Base-by-base conservation (phyloP, 2,113 vertebrate genomes). In the Semicossyphus pulcher region DNA sequence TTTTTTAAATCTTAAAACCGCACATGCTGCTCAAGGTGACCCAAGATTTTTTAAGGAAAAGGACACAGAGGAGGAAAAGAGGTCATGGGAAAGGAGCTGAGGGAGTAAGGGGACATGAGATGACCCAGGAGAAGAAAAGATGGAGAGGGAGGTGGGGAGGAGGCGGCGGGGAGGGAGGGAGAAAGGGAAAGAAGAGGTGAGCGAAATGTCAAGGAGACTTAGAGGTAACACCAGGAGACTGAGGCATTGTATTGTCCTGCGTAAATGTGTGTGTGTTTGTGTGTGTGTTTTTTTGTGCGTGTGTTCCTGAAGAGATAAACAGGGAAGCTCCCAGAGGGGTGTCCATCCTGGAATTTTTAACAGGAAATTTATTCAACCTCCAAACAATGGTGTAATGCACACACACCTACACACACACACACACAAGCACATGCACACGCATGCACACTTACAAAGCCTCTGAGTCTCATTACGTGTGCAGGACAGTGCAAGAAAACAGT, bases 261-360 rank as follows among this genome's bases (percentile, higher is more conserved):
- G 29, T 39, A 21, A 42, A 14, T 51, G 47, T 62, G 44, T 25
- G 31, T 31, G 53, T 37, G 64, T 45, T 54, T 36, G 16, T 29
- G 21, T 52, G 74, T 72, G 53, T 72, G 66, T 28, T 36, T 58
- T 51, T 64, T 31, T 52, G 56, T 48, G 42, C 58, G 57, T 47
- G 57, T 61, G 68, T 69, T 81, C 53, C 54, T 71, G 18, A 76
- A 60, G 64, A 89, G 85, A 89, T 89, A 91, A 88, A 89, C 89
- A 91, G 75, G 81, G 85, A 83, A 76, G 78, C 77, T 80, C 84
- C 84, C 82, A 44, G 64, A 81, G 74, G 77, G 76, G 81, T 78
- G 86, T 84, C 87, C 78, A 85, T 89, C 86, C 89, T 89, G 90
- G 82, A 92, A 90, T 87, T 89, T 83, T 75, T 57, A 83, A 87